Percentiles rank a stretch among this genome's conserved stretches.
phyloP scores from a whole-genome alignment of 2,113 vertebrate species.

The Cavia porcellus region DNA sequence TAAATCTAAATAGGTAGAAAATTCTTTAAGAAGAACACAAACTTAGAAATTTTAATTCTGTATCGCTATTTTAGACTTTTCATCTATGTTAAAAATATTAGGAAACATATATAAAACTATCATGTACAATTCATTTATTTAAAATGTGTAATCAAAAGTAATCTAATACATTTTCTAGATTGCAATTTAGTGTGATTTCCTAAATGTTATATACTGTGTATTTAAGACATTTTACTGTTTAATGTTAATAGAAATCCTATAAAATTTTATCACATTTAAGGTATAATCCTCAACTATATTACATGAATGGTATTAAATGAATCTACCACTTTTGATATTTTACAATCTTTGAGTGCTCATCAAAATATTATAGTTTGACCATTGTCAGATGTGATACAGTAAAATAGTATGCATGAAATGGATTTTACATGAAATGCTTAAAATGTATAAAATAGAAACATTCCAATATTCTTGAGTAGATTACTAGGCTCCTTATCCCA shows the following conservation, averaged over 20 bases:
- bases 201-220: constrained; percentile 36
- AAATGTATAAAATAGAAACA: constrained; percentile 22
- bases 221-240: constrained; percentile 40
- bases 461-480: constrained; percentile 3
- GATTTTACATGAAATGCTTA: constrained; percentile 28
- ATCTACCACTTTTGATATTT: constrained; percentile 57
- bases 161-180: background rate
- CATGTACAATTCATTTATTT: background rate
- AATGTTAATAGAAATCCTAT: constrained; percentile 34
- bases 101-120: background rate
- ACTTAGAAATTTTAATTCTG: background rate
- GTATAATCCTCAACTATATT: constrained; percentile 7
- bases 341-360: constrained; percentile 38
- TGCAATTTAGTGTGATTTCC: background rate
- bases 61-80: background rate
- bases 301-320: too few relatives aligned
- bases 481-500: constrained; percentile 2
- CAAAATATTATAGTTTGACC: constrained; percentile 19
- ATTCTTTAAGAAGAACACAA: background rate
- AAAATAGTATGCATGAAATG: constrained; percentile 7
- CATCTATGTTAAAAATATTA: background rate
- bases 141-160: constrained; percentile 26
- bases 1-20: background rate
- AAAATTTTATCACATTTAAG: constrained; percentile 34
- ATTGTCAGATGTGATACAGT: constrained; percentile 21